Evolutionary conservation across 2,888 invertebrate genomes (phyloP).

Genomic region (Chelonus formosanus): DNA sequence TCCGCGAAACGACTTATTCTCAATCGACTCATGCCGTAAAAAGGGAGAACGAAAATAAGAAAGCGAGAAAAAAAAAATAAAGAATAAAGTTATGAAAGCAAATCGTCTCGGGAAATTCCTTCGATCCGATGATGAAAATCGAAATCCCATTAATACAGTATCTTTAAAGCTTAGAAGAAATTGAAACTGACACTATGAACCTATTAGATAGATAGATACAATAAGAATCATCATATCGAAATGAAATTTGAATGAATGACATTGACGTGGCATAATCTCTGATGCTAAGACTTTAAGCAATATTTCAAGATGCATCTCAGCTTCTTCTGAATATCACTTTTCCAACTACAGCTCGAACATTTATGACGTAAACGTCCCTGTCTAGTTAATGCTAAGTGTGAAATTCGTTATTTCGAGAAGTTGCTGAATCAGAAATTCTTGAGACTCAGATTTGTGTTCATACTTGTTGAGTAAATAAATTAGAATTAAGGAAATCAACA

Average conservation of each 20-base stretch:
- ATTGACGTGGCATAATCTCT: conserved; percentile 10
- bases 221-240: conserved; percentile 20
- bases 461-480: conserved; percentile 43
- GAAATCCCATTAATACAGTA: conserved; percentile 32
- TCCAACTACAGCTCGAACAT: too few species aligned
- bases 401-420: conserved; percentile 60
- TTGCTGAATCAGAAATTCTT: conserved; percentile 54
- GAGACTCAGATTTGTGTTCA: conserved; percentile 39
- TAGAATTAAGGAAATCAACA: conserved; percentile 13
- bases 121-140: conserved; percentile 34
- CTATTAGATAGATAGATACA: conserved; percentile 19
- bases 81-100: conserved; percentile 18
- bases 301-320: too few species aligned
- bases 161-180: conserved; percentile 15
- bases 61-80: conserved; percentile 12
- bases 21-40: conserved; percentile 19
- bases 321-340: too few species aligned
- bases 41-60: not conserved
- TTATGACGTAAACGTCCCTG: too few species aligned
- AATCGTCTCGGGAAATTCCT: conserved; percentile 24
- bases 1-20: conserved; percentile 27
- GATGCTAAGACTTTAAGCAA: conserved; percentile 25
- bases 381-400: conserved; percentile 52
- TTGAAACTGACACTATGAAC: conserved; percentile 30
- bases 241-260: conserved; percentile 24